Conservation (phyloP, 2,888 invertebrate genomes). For the Idaea dimidiata region DNA sequence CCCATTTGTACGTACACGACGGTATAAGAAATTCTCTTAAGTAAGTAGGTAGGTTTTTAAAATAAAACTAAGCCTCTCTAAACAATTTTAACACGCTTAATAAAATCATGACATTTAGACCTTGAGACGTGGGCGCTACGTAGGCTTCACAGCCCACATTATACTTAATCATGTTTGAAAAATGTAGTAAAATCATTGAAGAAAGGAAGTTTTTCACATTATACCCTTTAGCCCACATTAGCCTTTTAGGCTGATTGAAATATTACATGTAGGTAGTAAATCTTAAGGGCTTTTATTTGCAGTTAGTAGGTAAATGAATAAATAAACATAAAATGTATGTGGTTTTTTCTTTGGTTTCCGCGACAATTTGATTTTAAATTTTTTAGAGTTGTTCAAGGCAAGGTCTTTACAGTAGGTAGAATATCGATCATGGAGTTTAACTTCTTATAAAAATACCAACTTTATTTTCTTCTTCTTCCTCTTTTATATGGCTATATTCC, state of each 20-base stretch:
- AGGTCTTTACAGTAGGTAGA: too few species aligned
- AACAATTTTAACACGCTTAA: neutral
- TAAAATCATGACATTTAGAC: neutral
- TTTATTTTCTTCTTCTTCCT: too few species aligned
- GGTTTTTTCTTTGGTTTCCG: too few species aligned
- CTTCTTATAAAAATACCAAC: too few species aligned
- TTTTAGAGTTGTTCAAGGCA: too few species aligned
- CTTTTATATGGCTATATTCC: too few species aligned
- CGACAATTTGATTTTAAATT: too few species aligned
- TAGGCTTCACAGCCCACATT: neutral
- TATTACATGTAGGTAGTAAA: neutral
- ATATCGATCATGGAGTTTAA: too few species aligned
- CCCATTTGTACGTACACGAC: too few species aligned
- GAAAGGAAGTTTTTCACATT: neutral
- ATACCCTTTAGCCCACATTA: neutral
- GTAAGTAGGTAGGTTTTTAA: neutral
- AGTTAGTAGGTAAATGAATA: neutral
- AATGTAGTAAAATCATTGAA: slow-evolving; percentile 11
- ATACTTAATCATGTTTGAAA: slow-evolving; percentile 11
- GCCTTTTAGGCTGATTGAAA: neutral
- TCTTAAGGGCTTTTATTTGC: neutral
- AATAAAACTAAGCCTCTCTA: neutral
- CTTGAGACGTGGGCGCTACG: neutral
- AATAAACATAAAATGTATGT: too few species aligned
- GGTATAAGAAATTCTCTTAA: too few species aligned